Evolutionary conservation across 1,140 invertebrate genomes (phyloP), one percentile per base, ranked within the genome.

Genomic region (Drosophila albomicans): DNA sequence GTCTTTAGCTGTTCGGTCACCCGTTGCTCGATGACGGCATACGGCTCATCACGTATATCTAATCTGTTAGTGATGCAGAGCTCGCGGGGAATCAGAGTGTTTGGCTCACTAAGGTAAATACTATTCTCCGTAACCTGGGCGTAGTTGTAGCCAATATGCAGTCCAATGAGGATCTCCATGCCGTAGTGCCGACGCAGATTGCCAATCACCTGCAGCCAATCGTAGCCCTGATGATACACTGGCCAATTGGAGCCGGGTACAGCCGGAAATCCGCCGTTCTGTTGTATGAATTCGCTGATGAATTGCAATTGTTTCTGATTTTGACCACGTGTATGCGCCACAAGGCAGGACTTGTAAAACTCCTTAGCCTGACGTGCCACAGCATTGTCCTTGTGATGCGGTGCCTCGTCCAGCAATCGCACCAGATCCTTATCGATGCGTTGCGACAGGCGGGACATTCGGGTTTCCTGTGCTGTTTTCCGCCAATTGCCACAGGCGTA

Each of bases 111-210:
- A 66, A 98, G 94, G 93, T 98, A 97, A 75, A 98, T 96, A 3
- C 97, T 95, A 92, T 97, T 96, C 80, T 96, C 94, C 73, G 96
- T 94, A 1, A 97, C 97, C 91, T 97, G 97, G 80, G 96, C 97
- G 46, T 97, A 96, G 91, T 98, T 97, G 4, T 97, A 96, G 13
- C 96, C 96, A 32, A 98, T 95, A 94, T 96, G 97, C 81, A 97
- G 94, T 0, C 96, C 95, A 65, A 98, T 95, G 1, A 98, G 70
- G 0, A 92, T 95, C 73, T 97, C 96, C 79, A 97, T 97, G 90
- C 98, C 97, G 81, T 95, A 97, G 1, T 96, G 41, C 3, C 63
- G 92, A 45, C 96, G 93, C 6, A 98, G 91, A 54, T 95, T 94
- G 0, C 95, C 96, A 75, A 97, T 94, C 13, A 97, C 92, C 43